phyloP scores from a whole-genome alignment of 2,888 invertebrate species.

The Lasiommata megera region DNA sequence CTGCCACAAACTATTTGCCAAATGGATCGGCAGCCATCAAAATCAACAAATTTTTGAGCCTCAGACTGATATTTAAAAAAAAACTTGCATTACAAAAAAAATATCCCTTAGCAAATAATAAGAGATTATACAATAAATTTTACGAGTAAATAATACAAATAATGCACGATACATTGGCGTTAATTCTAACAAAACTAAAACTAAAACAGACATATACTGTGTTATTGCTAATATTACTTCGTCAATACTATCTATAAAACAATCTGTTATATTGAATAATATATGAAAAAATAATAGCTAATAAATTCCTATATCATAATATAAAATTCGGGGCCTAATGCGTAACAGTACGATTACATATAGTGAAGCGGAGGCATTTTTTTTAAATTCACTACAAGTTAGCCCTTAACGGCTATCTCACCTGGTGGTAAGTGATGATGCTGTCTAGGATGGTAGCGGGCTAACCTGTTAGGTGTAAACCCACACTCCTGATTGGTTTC shows the following conservation, averaged over 20 bases:
- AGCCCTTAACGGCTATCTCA: too few species aligned
- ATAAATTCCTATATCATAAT: constrained; percentile 7
- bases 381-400: too few species aligned
- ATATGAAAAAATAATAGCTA: constrained; percentile 15
- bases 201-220: constrained; percentile 7
- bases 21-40: too few species aligned
- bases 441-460: too few species aligned
- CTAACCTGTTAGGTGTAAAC: too few species aligned
- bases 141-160: constrained; percentile 13
- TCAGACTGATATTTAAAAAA: not conserved
- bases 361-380: too few species aligned
- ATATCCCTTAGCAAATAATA: not conserved
- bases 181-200: constrained; percentile 13
- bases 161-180: constrained; percentile 15
- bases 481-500: too few species aligned
- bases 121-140: too few species aligned
- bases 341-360: not conserved
- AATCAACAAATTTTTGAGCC: constrained; percentile 20
- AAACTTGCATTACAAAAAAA: not conserved
- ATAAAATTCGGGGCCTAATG: not conserved
- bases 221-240: constrained; percentile 19
- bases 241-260: constrained; percentile 12
- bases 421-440: too few species aligned
- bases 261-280: constrained; percentile 8
- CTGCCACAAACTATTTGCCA: too few species aligned